Percentiles rank a stretch among this genome's conserved stretches.
These are phyloP conservation scores for Oryzias dopingdopingensis DNA, from an alignment of 2,797 vertebrate species.

Conservation along the genomic window DNA sequence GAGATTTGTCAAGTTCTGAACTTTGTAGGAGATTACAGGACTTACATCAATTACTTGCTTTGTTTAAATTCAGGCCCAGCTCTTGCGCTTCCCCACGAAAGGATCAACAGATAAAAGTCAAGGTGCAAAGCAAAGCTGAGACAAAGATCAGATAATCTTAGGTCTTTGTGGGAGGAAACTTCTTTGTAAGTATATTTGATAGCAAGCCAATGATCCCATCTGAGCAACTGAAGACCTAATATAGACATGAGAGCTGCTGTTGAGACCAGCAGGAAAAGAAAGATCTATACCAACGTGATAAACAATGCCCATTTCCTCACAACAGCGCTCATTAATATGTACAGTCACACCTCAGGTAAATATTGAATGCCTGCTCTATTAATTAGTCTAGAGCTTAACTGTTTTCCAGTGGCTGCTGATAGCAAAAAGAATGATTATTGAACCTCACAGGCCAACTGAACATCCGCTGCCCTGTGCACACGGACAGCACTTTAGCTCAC, in stretches of 20 bases:
- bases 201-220: constrained; percentile 18
- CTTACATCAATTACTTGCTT: constrained; percentile 19
- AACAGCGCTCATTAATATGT: constrained; percentile 8
- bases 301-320: background rate
- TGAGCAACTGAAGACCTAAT: constrained; percentile 1
- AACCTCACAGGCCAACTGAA: constrained; percentile 52
- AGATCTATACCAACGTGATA: background rate
- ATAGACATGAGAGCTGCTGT: background rate
- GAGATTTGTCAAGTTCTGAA: constrained; percentile 42
- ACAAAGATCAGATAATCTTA: constrained; percentile 42
- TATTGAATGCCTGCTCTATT: constrained; percentile 18
- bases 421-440: constrained; percentile 52
- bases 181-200: constrained; percentile 9
- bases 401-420: constrained; percentile 43
- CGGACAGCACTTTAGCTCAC: constrained; percentile 7
- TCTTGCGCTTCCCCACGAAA: constrained; percentile 33
- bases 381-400: constrained; percentile 50
- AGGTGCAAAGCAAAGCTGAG: constrained; percentile 13
- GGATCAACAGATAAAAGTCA: constrained; percentile 34
- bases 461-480: constrained; percentile 17
- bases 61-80: constrained; percentile 27
- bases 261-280: constrained; percentile 1
- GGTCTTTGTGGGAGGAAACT: constrained; percentile 18
- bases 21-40: constrained; percentile 42
- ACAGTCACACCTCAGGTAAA: constrained; percentile 37